These are phyloP conservation scores for Amphiura filiformis DNA, from an alignment of 35 echinoderm and acorn worm genomes.

Conservation along the genomic window DNA sequence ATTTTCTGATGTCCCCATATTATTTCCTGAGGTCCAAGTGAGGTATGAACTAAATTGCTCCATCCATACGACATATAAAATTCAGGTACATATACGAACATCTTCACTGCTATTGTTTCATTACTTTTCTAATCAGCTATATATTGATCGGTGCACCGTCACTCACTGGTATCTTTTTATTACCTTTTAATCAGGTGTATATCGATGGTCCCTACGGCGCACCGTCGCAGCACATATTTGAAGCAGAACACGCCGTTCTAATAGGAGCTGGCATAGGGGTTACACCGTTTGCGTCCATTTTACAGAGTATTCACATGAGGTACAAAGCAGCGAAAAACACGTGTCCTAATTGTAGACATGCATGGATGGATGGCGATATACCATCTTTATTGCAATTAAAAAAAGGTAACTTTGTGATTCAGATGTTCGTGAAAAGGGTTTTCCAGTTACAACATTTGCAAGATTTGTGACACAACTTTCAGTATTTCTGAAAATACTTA, in stretches of 20 bases:
- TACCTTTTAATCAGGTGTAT: too few relatives aligned
- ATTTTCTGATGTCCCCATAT: too few relatives aligned
- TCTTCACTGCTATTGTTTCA: too few relatives aligned
- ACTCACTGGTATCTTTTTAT: too few relatives aligned
- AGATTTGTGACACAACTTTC: not conserved
- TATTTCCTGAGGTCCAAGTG: too few relatives aligned
- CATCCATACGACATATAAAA: not conserved
- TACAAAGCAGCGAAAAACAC: slow-evolving; percentile 65
- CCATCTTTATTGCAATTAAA: slow-evolving; percentile 42
- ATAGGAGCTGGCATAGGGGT: slow-evolving; percentile 88
- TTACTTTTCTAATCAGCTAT: too few relatives aligned
- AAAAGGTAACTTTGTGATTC: too few relatives aligned
- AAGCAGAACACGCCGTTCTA: slow-evolving; percentile 85
- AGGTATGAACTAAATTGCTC: too few relatives aligned
- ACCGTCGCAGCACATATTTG: slow-evolving; percentile 81
- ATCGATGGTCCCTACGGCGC: slow-evolving; percentile 90
- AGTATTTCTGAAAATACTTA: too few relatives aligned
- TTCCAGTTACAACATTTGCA: not conserved
- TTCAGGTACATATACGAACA: too few relatives aligned
- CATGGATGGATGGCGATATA: slow-evolving; percentile 46
- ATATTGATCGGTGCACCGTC: too few relatives aligned
- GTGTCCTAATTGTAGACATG: slow-evolving; percentile 59
- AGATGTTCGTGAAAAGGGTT: not conserved
- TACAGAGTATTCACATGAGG: slow-evolving; percentile 78
- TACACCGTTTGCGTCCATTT: slow-evolving; percentile 90